phyloP scores from a whole-genome alignment of 2,797 vertebrate species.

The Hirundo rustica region DNA sequence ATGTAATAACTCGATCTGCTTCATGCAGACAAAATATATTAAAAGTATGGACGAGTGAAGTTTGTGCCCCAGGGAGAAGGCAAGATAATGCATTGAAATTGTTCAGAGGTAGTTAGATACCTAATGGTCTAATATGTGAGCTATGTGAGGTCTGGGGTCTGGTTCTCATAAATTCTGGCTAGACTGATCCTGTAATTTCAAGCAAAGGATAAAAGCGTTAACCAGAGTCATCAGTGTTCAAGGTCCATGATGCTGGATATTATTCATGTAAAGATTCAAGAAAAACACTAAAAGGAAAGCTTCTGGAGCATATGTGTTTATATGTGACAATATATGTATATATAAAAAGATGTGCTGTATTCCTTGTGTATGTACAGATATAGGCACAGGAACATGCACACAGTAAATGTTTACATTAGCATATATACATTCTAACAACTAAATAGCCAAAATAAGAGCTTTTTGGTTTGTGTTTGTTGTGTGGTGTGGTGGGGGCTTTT shows the following conservation, averaged over 20 bases:
- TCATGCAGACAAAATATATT: constrained; percentile 84
- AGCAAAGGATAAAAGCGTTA: constrained; percentile 83
- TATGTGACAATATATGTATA: background rate
- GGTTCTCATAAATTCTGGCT: constrained; percentile 87
- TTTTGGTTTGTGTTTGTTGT: background rate
- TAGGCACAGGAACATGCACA: background rate
- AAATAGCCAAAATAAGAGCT: background rate
- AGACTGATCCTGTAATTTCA: constrained; percentile 88
- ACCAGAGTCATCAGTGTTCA: constrained; percentile 82
- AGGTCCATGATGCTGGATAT: constrained; percentile 77
- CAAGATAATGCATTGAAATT: constrained; percentile 87
- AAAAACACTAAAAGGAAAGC: constrained; percentile 68
- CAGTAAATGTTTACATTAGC: background rate
- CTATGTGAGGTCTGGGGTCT: constrained; percentile 86
- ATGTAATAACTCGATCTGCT: constrained; percentile 83
- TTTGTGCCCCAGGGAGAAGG: constrained; percentile 85
- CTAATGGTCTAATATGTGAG: constrained; percentile 88
- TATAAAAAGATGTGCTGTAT: background rate
- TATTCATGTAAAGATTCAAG: constrained; percentile 77
- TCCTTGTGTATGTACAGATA: background rate
- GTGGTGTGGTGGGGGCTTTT: background rate
- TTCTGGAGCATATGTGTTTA: constrained; percentile 47
- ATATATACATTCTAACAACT: background rate
- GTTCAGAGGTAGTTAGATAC: constrained; percentile 90
- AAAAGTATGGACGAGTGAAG: constrained; percentile 83